A percentile compares a stretch with the other conserved stretches of the same genome.
These are phyloP conservation scores for Rhabdornis inornatus DNA, from an alignment of 2,113 vertebrate species.

Conservation along the genomic window DNA sequence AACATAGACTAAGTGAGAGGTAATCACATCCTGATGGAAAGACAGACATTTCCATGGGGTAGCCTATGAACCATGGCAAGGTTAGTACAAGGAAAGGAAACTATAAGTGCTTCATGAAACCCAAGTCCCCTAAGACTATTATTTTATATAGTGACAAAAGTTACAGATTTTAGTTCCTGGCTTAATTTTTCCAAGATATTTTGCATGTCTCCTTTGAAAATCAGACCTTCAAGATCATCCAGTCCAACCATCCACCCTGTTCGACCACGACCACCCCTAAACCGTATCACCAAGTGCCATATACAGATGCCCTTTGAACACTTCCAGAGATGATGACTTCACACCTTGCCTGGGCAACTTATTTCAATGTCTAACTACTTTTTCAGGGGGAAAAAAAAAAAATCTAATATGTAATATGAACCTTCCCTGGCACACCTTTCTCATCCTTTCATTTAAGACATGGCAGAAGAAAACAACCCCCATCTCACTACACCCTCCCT, in stretches of 20 bases:
- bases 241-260: neutral
- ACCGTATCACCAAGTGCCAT: neutral
- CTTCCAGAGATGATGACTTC: neutral
- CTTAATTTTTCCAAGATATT: neutral
- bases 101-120: neutral
- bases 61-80: neutral
- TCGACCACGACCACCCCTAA: accelerated
- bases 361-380: neutral
- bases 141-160: neutral
- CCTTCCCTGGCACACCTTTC: neutral
- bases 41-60: accelerated
- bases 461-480: neutral
- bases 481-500: neutral
- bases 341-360: neutral
- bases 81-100: neutral
- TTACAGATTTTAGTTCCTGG: neutral
- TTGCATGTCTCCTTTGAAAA: neutral
- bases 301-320: neutral
- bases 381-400: neutral
- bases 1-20: neutral
- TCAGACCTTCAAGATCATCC: neutral
- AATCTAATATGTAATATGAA: neutral
- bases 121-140: neutral
- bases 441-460: neutral
- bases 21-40: neutral